Evolutionary conservation across 1,140 invertebrate species (phyloP), one percentile per base, ranked within the genome.

Genomic region (Apocrypta bakeri): DNA sequence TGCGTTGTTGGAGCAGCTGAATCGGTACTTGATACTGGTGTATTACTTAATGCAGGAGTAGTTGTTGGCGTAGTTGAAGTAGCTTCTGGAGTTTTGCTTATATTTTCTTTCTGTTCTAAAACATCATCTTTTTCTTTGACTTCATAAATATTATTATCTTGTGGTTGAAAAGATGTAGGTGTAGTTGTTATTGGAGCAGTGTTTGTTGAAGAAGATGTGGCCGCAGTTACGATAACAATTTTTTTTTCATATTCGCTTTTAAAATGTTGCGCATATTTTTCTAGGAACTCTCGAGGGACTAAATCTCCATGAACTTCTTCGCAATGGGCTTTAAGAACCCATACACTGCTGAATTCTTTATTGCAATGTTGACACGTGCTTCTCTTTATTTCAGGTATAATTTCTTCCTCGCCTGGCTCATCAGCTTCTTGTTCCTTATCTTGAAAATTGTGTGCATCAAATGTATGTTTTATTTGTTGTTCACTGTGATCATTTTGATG

Each of bases 301-400:
- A 98, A 93, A 90, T 97, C 96, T 88, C 96, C 96, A 92, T 99
- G 98, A 83, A 98, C 95, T 94, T 98, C 97, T 93, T 99, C 98
- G 92, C 97, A 97, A 91, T 99, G 98, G 85, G 97, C 96, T 92
- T 98, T 98, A 88, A 99, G 93, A 82, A 98, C 97, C 96, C 98
- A 98, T 81, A 98, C 96, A 93, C 97, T 98, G 85, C 97, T 98
- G 92, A 99, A 98, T 89, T 97, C 96, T 92, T 98, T 98, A 86
- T 95, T 96, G 92, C 98, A 99, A 89, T 96, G 95, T 88, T 95
- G 95, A 92, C 98, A 99, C n/a, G 93, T 93, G 81, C 94, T 95
- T 87, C 93, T 93, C 79, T 94, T 94, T 21, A 96, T 89, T 90
- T 94, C 93, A 9, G 93, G 94, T 82, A 94, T 93, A 14, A 93